These are phyloP conservation scores for Apaloderma vittatum DNA, from an alignment of 2,113 vertebrate genomes.

Conservation along the genomic window DNA sequence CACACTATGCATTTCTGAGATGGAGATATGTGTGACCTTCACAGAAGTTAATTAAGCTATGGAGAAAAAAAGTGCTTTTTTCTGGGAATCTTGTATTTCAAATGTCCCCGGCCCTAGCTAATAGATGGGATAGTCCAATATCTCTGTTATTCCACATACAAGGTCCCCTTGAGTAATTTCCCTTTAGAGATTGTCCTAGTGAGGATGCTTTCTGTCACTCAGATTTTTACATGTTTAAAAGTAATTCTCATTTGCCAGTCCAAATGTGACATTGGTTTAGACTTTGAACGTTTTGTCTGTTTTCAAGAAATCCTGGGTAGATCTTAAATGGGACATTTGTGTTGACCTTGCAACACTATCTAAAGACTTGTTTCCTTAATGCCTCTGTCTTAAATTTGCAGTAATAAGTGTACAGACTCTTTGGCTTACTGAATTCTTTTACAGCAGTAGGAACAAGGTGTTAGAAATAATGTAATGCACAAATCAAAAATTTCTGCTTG, in stretches of 20 bases:
- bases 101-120: slow-evolving; percentile 12
- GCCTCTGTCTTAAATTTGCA: not conserved
- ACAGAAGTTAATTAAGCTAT: slow-evolving; percentile 72
- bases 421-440: not conserved
- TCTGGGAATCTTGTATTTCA: slow-evolving; percentile 17
- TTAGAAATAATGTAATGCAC: not conserved
- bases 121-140: not conserved
- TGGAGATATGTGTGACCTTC: slow-evolving; percentile 72
- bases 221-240: not conserved
- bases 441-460: not conserved
- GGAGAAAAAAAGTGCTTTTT: not conserved
- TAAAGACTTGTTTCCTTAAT: not conserved
- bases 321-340: not conserved
- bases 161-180: slow-evolving; percentile 14
- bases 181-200: not conserved
- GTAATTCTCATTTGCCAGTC: not conserved
- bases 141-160: not conserved
- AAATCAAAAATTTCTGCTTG: not conserved
- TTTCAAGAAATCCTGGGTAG: not conserved
- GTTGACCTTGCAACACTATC: not conserved
- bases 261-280: not conserved
- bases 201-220: not conserved
- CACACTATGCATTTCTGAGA: slow-evolving; percentile 42
- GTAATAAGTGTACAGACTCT: not conserved
- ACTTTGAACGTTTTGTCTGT: not conserved